These are phyloP conservation scores for Cerastis leucographa DNA, from an alignment of 2,888 invertebrate genomes.

Conservation along the genomic window DNA sequence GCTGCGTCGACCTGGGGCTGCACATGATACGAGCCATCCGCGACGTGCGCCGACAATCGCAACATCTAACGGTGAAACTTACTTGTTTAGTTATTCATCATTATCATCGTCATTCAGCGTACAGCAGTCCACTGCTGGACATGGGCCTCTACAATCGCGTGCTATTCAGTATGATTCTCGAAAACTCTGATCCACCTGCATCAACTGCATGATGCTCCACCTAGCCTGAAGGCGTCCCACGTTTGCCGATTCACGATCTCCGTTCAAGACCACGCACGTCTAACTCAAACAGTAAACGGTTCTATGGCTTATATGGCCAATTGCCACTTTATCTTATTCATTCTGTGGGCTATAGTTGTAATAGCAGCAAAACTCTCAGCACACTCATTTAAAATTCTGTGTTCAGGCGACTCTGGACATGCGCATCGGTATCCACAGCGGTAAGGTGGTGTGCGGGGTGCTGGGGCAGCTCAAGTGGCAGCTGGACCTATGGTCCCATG, in stretches of 20 bases:
- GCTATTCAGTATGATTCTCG: neutral
- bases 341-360: neutral
- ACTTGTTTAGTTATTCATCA: neutral
- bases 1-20: conserved; percentile 98
- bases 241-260: neutral
- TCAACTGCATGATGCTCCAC: neutral
- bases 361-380: neutral
- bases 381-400: neutral
- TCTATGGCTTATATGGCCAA: neutral
- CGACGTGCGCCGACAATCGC: conserved; percentile 89
- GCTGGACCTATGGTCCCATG: conserved; percentile 98
- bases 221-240: neutral
- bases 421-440: conserved; percentile 99
- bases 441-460: conserved; percentile 98
- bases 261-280: neutral
- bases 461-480: conserved; percentile 98
- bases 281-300: neutral
- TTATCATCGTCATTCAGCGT: neutral
- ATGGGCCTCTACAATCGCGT: neutral
- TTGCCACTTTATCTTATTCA: neutral
- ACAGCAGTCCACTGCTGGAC: neutral
- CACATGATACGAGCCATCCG: conserved; percentile 98
- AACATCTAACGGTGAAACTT: conserved; percentile 13
- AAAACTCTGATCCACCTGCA: neutral
- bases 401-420: conserved; percentile 93